Base-by-base conservation (phyloP, 2,888 invertebrate genomes). In the Parapristionchus giblindavisi region DNA sequence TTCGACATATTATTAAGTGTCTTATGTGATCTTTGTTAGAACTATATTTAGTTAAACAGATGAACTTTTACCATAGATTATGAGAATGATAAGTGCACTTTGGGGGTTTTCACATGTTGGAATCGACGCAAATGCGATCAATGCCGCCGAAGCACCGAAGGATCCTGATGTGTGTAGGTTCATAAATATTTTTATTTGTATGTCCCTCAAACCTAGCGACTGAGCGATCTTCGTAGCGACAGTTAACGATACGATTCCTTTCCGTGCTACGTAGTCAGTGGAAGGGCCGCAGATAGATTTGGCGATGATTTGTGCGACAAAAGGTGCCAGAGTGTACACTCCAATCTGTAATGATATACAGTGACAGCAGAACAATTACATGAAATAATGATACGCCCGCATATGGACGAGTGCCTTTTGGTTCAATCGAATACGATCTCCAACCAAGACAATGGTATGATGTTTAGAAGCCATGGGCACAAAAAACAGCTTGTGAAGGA, bases 291-390 rank as follows among this genome's bases (percentile, higher is more conserved):
- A 56, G 17, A 71, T 56, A 17, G 38, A 29, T 56, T 71, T 71
- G 36, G 70, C 70, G 36, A 71, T 54, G 38, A 71, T 71, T 17
- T 71, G 70, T 4, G 56, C 70, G 54, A 71, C 56, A 34, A 71
- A 71, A 1, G 70, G 70, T 3, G 70, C 70, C 27, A 71, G 70
- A 4, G 70, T 56, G 40, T 71, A 71, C 21, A 56, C 40, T 34
- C 70, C 70, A 56, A 71, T 71, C 70, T 71, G 63, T 6, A 65
- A 29, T 17, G 27, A 61, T n/a, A 61, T 4, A 11, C n/a, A n/a
- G n/a, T n/a, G n/a, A n/a, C n/a, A n/a, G n/a, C n/a, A n/a, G n/a
- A n/a, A n/a, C n/a, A n/a, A n/a, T n/a, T n/a, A n/a, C n/a, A n/a
- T n/a, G n/a, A n/a, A n/a, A n/a, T n/a, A n/a, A n/a, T n/a, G n/a